Evolutionary conservation across 2,797 vertebrate species (phyloP).

Genomic region (Rhabdophis nuchalis): DNA sequence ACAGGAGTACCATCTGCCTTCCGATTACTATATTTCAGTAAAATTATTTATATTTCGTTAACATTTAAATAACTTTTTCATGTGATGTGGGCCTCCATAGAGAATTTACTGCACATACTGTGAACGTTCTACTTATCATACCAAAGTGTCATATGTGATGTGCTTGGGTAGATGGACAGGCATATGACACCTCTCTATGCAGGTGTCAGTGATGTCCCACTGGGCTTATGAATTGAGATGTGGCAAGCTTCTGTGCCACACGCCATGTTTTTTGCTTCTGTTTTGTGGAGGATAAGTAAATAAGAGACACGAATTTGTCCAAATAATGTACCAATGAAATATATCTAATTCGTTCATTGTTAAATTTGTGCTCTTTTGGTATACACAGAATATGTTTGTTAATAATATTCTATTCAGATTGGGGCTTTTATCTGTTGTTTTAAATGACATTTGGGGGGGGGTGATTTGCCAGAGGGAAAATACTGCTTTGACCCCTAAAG

Average conservation of each 20-base stretch:
- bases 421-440: not conserved
- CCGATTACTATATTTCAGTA: not conserved
- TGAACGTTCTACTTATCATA: not conserved
- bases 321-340: not conserved
- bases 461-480: slow-evolving; percentile 21
- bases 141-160: not conserved
- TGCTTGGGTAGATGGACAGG: not conserved
- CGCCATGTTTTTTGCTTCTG: not conserved
- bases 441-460: not conserved
- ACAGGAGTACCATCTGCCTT: not conserved
- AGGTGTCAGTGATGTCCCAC: not conserved
- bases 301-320: not conserved
- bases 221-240: not conserved
- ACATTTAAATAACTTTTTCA: not conserved
- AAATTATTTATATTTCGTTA: not conserved
- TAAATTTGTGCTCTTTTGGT: not conserved
- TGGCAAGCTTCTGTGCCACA: not conserved
- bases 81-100: not conserved
- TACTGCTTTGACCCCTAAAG: slow-evolving; percentile 40
- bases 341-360: not conserved
- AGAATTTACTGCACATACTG: not conserved
- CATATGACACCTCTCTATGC: not conserved
- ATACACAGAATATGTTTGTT: not conserved
- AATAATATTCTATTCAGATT: not conserved
- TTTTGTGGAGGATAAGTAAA: not conserved